Evolutionary conservation across 2,113 vertebrate species (phyloP).

Genomic region (Leucosticte australis): DNA sequence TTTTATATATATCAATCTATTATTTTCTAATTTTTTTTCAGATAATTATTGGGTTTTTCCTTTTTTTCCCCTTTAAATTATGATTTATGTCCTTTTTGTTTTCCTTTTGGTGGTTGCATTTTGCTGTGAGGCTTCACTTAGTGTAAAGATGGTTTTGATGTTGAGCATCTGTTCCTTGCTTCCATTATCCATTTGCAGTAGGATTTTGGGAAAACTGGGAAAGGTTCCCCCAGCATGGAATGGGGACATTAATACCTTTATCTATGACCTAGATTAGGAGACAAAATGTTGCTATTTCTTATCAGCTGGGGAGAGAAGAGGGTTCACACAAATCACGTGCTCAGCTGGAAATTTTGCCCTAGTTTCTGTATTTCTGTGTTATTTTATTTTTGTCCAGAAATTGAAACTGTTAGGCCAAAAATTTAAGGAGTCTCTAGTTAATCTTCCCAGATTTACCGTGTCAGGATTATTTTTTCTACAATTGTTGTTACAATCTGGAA

Average conservation of each 20-base stretch:
- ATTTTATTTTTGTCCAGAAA: neutral
- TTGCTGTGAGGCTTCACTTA: neutral
- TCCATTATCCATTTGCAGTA: neutral
- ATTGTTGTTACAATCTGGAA: neutral
- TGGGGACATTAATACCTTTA: neutral
- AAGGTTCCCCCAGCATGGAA: neutral
- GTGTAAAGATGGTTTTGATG: neutral
- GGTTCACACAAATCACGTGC: neutral
- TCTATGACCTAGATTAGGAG: neutral
- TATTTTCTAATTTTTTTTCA: neutral
- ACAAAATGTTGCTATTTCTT: neutral
- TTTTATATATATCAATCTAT: neutral
- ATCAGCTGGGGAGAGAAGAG: neutral
- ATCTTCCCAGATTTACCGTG: neutral
- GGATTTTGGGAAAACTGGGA: neutral
- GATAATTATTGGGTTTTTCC: accelerated
- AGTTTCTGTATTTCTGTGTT: neutral
- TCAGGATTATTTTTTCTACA: neutral
- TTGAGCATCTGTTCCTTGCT: neutral
- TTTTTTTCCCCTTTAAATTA: accelerated
- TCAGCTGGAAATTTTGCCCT: neutral
- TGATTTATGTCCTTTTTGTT: neutral
- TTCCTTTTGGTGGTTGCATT: neutral
- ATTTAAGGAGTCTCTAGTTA: neutral
- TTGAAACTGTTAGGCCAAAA: neutral